Percentiles rank a stretch among this genome's conserved stretches.
These are phyloP conservation scores for Stomatorhinus walkeri DNA, from an alignment of 2,797 vertebrate species.

Conservation along the genomic window DNA sequence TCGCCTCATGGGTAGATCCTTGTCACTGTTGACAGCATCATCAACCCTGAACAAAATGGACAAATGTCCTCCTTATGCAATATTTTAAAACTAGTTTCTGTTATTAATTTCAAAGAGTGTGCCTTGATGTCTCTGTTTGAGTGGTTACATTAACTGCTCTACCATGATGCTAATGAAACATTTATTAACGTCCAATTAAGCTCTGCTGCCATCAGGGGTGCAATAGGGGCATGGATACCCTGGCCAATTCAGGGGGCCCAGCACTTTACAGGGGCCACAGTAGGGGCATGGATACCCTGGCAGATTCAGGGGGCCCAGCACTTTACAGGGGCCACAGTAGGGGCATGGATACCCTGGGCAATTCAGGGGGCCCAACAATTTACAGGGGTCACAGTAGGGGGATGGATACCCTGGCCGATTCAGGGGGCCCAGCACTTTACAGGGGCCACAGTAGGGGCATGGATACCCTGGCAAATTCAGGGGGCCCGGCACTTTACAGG, in stretches of 20 bases:
- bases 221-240: background rate
- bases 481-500: too few relatives aligned
- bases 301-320: too few relatives aligned
- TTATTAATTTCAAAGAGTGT: background rate
- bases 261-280: background rate
- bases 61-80: background rate
- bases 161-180: background rate
- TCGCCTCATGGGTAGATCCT: conserved; percentile 58
- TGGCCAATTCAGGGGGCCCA: background rate
- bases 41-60: conserved; percentile 31
- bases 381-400: background rate
- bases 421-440: too few relatives aligned
- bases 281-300: too few relatives aligned
- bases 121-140: background rate
- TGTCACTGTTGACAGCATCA: conserved; percentile 46
- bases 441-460: too few relatives aligned
- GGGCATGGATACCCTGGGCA: too few relatives aligned
- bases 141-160: background rate
- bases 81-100: background rate
- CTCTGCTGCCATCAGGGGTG: background rate
- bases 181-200: background rate
- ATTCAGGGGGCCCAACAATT: background rate
- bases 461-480: too few relatives aligned
- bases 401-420: background rate
- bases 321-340: too few relatives aligned